These are phyloP conservation scores for Saimiri boliviensis DNA, from an alignment of 2,113 vertebrate genomes.

Conservation along the genomic window DNA sequence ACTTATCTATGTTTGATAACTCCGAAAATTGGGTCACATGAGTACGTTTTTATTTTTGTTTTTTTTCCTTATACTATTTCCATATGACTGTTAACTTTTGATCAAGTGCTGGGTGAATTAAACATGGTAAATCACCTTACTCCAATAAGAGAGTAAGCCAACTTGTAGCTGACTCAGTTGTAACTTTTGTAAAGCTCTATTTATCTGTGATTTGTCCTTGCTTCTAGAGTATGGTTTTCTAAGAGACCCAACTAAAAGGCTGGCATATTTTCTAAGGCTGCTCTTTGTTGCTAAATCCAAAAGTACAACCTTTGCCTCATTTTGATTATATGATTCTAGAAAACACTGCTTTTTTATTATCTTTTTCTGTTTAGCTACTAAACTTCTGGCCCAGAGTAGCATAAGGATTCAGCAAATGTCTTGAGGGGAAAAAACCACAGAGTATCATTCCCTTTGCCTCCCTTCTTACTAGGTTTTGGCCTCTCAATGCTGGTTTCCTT, in stretches of 20 bases:
- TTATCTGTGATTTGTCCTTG: neutral
- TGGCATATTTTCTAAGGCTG: neutral
- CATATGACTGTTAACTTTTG: neutral
- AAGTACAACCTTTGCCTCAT: neutral
- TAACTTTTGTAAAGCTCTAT: neutral
- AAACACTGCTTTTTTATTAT: neutral
- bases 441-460: neutral
- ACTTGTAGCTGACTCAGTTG: neutral
- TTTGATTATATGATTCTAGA: neutral
- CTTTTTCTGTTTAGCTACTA: neutral
- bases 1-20: neutral
- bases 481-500: neutral
- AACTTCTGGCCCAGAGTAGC: neutral
- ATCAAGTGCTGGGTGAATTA: neutral
- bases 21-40: neutral
- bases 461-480: neutral
- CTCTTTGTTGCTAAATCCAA: neutral
- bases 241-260: accelerated
- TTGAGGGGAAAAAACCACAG: neutral
- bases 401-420: neutral
- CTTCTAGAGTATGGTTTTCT: neutral
- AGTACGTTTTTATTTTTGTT: neutral
- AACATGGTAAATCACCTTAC: neutral
- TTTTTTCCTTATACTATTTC: neutral
- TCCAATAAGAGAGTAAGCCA: neutral